A percentile compares a stretch with the other conserved stretches of the same genome.
phyloP scores from a whole-genome alignment of 2,113 vertebrate genomes.

The Carassius auratus region DNA sequence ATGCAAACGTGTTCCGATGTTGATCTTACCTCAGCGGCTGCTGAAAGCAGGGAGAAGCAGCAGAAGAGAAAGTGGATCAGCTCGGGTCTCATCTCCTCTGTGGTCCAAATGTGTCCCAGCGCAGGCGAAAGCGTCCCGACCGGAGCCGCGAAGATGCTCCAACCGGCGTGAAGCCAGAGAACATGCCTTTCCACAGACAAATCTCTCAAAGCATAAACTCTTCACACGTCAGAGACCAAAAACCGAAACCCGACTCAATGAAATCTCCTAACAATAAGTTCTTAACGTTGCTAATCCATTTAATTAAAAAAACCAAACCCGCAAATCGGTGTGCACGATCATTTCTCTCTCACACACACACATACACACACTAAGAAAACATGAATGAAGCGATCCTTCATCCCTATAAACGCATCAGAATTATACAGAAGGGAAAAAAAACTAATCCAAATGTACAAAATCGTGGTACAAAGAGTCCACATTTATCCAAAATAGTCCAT shows the following conservation, averaged over 20 bases:
- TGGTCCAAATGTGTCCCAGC: constrained; percentile 49
- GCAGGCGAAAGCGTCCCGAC: constrained; percentile 36
- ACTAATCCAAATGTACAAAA: constrained; percentile 9
- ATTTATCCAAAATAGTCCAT: constrained; percentile 19
- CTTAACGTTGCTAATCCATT: background rate
- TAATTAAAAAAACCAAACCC: background rate
- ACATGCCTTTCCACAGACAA: constrained; percentile 37
- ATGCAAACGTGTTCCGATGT: background rate
- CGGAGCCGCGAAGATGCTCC: constrained; percentile 46
- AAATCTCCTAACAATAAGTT: background rate
- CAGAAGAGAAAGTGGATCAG: constrained; percentile 70
- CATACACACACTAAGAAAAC: background rate
- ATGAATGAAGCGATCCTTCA: background rate
- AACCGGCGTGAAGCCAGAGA: constrained; percentile 33
- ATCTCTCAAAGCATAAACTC: constrained; percentile 21
- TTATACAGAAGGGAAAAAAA: background rate
- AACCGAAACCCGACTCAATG: background rate
- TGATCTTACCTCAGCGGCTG: constrained; percentile 68
- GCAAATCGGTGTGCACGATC: background rate
- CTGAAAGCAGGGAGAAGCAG: constrained; percentile 68
- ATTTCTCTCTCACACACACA: too few species aligned
- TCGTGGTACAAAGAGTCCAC: background rate
- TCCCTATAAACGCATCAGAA: background rate
- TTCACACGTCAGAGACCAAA: background rate
- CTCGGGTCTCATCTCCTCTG: constrained; percentile 76